Conservation (phyloP, 1,140 invertebrate species). For the Lepeophtheirus salmonis region DNA sequence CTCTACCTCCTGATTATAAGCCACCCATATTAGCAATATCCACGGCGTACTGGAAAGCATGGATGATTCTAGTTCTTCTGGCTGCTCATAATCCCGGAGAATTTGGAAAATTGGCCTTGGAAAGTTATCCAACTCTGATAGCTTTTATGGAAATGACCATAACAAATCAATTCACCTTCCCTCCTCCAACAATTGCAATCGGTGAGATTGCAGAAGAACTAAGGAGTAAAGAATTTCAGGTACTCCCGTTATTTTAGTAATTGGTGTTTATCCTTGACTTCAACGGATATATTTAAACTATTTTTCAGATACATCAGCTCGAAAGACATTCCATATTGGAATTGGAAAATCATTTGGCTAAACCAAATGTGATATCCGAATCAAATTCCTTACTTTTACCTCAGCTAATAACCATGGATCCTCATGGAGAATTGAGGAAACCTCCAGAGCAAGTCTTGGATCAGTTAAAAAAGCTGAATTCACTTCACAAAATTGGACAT, state of each 20-base stretch:
- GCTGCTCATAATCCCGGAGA: conserved; percentile 72
- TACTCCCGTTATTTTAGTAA: background rate
- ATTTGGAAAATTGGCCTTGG: conserved; percentile 68
- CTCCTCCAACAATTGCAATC: conserved; percentile 40
- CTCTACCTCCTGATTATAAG: conserved; percentile 57
- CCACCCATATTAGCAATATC: conserved; percentile 76
- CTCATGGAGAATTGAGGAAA: conserved; percentile 51
- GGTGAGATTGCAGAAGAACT: conserved; percentile 36
- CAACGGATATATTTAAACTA: too few species aligned
- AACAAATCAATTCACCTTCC: conserved; percentile 66
- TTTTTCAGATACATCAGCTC: background rate
- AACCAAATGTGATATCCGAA: conserved; percentile 62
- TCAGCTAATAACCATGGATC: conserved; percentile 54
- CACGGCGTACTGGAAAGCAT: conserved; percentile 77
- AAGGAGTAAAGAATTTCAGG: background rate
- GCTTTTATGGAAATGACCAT: conserved; percentile 93
- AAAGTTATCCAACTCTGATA: conserved; percentile 74
- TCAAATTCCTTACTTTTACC: conserved; percentile 57
- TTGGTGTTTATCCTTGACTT: background rate
- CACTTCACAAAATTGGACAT: conserved; percentile 61
- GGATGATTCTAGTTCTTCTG: conserved; percentile 70
- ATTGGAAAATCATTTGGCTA: conserved; percentile 80
- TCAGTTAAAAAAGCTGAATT: conserved; percentile 55
- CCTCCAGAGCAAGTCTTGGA: conserved; percentile 58
- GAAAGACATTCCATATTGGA: conserved; percentile 69